Evolutionary conservation across 2,797 vertebrate genomes (phyloP), one percentile per base, ranked within the genome.

Genomic region (Sebastes taczanowskii): DNA sequence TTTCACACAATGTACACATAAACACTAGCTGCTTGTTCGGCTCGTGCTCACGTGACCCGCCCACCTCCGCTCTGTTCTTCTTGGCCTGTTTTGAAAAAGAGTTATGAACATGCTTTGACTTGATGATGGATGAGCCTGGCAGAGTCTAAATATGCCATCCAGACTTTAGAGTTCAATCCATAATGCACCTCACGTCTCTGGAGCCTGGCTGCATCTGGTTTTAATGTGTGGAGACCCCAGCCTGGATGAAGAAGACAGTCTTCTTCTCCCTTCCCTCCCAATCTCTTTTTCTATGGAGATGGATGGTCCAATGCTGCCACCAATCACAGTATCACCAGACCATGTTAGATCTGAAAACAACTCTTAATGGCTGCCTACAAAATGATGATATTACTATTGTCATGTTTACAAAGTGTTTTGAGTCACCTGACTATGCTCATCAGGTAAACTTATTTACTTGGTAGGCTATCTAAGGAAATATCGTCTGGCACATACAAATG

Each of bases 191-290:
- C 85, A 71, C 80, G 73, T 77, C 82, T 80, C 63, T 78, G 80
- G 82, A 89, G 82, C 81, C 89, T 29, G 74, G 52, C 77, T 85
- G 81, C 94, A 94, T 95, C 91, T 96, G 94, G 91, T 93, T 95
- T 92, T 84, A 93, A 95, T 95, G 90, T 88, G 81, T 79, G 35
- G 52, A 90, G 87, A 92, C 77, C 82, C 75, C 77, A 55, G 52
- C 30, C 77, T 82, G 74, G 64, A 71, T 74, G 63, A 63, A 85
- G 42, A 71, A 75, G 69, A 83, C 74, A 55, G 23, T 60, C 78
- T 71, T 67, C 32, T 58, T 77, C 53, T 74, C 61, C 62, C 59
- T 59, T 60, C 67, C 63, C 63, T 78, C 73, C 52, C 74, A 67
- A 46, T 49, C 55, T 73, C 22, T 38, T 14, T 70, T 30, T 73